Evolutionary conservation across 1,140 invertebrate species (phyloP), one percentile per base, ranked within the genome.

Genomic region (Drosophila pseudoobscura): DNA sequence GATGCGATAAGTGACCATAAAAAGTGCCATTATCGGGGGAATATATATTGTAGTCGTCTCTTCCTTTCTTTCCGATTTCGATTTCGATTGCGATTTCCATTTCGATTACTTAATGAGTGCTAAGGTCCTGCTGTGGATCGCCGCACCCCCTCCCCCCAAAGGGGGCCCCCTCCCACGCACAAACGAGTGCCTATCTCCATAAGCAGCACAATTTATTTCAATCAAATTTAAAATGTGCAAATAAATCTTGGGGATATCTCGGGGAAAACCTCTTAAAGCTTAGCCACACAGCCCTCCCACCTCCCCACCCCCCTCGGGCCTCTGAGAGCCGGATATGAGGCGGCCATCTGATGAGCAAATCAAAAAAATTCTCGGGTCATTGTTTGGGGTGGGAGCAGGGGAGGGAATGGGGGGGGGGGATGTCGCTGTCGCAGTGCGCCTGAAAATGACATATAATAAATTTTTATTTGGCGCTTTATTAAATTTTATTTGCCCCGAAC

Each of bases 391-490:
- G 35, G 61, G 44, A n/a, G 13, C 17, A 17, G 24, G 46, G 49
- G 26, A 9, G 17, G 9, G 31, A 7, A 4, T 8, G 8, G 15
- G 15, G 24, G 46, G 24, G 46, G 3, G 17, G 26, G 9, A 29
- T 57, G 35, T 58, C 43, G 24, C 24, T 62, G 77, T 66, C 82
- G 73, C 77, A 80, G 20, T 84, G 80, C 64, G 82, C 78, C 78
- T 82, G 24, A 78, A 89, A 88, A 88, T 88, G 79, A 71, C 83
- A 83, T 52, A 83, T 78, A 83, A 89, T 88, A 89, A 88, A 88
- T 88, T 88, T 88, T 79, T 83, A 88, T 88, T 88, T 79, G 83
- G 53, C 64, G 80, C 62, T 88, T 88, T 88, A 88, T 88, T 88
- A 88, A 79, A 88, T 88, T 88, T 83, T 79, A 87, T 84, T 84